A percentile compares a stretch with the other conserved stretches of the same genome.
These are phyloP conservation scores for Zaprionus camerounensis DNA, from an alignment of 1,140 invertebrate species.

Conservation along the genomic window DNA sequence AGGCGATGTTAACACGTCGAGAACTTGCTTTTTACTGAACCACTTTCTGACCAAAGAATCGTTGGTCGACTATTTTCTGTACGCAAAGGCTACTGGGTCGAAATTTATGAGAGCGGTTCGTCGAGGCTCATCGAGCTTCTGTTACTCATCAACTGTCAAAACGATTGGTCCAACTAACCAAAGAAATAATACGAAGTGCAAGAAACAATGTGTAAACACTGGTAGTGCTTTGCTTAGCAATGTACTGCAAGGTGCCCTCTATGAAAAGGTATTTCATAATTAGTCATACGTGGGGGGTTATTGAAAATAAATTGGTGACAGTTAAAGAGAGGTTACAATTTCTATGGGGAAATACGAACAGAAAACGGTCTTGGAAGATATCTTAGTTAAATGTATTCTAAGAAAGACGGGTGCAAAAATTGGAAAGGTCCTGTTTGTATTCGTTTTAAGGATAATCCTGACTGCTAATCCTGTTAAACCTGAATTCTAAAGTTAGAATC, in stretches of 20 bases:
- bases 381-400: background rate
- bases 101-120: constrained; percentile 28
- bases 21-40: constrained; percentile 26
- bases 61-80: constrained; percentile 34
- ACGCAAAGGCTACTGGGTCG: constrained; percentile 53
- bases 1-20: constrained; percentile 32
- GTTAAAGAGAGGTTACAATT: constrained; percentile 17
- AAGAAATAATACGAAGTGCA: background rate
- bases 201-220: background rate
- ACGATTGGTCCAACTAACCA: background rate
- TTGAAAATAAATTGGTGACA: constrained; percentile 1
- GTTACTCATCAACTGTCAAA: constrained; percentile 26
- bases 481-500: too few relatives aligned
- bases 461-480: too few relatives aligned
- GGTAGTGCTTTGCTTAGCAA: background rate
- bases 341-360: background rate
- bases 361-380: background rate
- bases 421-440: too few relatives aligned
- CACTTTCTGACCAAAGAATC: constrained; percentile 13
- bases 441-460: too few relatives aligned
- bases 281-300: background rate
- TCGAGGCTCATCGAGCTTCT: constrained; percentile 17
- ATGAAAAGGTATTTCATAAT: background rate
- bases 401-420: too few relatives aligned
- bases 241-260: background rate